Evolutionary conservation across 2,888 invertebrate genomes (phyloP), one percentile per base, ranked within the genome.

Genomic region (Agonopterix arenella): DNA sequence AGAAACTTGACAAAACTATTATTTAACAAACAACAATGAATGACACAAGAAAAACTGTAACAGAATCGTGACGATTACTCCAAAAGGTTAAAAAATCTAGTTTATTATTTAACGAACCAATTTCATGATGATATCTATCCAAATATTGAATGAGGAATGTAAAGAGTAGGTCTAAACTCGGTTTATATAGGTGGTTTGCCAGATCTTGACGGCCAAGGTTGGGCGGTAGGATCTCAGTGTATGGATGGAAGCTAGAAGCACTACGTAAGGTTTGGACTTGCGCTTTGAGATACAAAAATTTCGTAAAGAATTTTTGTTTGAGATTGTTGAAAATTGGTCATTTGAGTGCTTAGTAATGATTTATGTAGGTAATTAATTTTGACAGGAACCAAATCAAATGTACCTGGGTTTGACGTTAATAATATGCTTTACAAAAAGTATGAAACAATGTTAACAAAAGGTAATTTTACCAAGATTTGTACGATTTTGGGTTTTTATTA

Each of bases 111-210:
- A 48, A 81, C 84, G 69, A 76, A 88, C 86, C 86, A 79, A 73
- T 81, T 85, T 75, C 86, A 88, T 88, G 82, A 70, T 84, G 82
- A 56, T 73, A 64, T 60, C 68, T 62, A 62, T 61, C 64, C 70
- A 60, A 68, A 58, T 64, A 69, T 69, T 70, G 67, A 64, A 68
- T 61, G 61, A 63, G 63, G 80, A 84, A 80, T 86, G 84, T 66
- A 71, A 68, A 59, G 63, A 55, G 60, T 51, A 49, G 57, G 57
- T 54, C 59, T 61, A 52, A 50, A 60, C 54, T 58, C 61, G 55
- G 70, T 73, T 81, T 86, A 74, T 86, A 86, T 86, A 86, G 69
- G 63, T 64, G 64, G 54, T 50, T 60, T 61, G 60, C 54, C 59
- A 59, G 60, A 47, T 55, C 49, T 54, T 64, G 83, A 84, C 57